Base-by-base conservation (phyloP, 1,140 invertebrate genomes). In the Bursaphelenchus mucronatus region DNA sequence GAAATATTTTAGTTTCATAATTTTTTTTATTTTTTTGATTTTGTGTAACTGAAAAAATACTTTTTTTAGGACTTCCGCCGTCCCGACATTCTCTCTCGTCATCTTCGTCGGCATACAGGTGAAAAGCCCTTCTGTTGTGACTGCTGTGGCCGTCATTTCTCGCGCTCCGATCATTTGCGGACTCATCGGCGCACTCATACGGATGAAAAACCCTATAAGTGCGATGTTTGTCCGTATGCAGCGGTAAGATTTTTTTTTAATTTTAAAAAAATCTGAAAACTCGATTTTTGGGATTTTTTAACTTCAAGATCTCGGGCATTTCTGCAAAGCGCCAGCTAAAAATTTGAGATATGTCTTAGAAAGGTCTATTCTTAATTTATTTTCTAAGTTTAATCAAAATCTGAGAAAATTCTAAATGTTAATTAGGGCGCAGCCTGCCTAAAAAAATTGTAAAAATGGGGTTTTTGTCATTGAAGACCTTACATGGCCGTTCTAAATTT, bases 71-170 rank as follows among this genome's bases (percentile, higher is more conserved):
- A 72, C 55, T 72, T 72, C 21, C 68, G 70, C 43, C 55, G 70
- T n/a, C 70, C 70, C 10, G 70, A 72, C 57, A 72, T 72, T 47
- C 50, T 72, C 39, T 71, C 71, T 21, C 30, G 76, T 15, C 76
- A 78, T 57, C 57, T 80, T 52, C 72, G 76, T 82, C 90, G 91
- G 82, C 86, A 90, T 43, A 90, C 89, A 51, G 82, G 93, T 0
- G 69, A 71, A 49, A 98, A 98, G 82, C 95, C 95, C 0, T 95
- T 95, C 83, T 90, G 89, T n/a, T 98, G 96, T 84, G 94, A 97
- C 81, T 88, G 92, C n/a, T 99, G 96, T 83, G 94, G 93, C 0
- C 86, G 94, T 4, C 95, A 96, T 82, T 99, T 99, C 83, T 95
- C 95, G n/a, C 86, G 96, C 44, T 94, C 90, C 67, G 96, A 99